phyloP scores from a whole-genome alignment of 2,113 vertebrate species.

The Prunella himalayana region DNA sequence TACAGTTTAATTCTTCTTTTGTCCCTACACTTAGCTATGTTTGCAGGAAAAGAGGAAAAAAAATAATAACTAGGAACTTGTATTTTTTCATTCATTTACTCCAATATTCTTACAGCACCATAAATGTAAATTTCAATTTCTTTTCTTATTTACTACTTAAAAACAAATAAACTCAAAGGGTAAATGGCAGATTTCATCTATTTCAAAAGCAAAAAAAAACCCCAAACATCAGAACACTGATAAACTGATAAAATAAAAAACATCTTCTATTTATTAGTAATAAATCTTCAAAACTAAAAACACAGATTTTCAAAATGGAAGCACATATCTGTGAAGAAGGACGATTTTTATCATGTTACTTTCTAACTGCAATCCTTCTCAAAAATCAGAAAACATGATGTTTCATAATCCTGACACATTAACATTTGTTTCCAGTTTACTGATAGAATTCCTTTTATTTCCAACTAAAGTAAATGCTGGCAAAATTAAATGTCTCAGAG shows the following conservation, averaged over 20 bases:
- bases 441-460: neutral
- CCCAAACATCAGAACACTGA: neutral
- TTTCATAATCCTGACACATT: neutral
- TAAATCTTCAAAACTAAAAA: neutral
- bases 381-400: neutral
- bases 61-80: neutral
- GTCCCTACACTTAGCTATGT: neutral
- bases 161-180: neutral
- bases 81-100: neutral
- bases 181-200: neutral
- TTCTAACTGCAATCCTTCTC: neutral
- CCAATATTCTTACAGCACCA: neutral
- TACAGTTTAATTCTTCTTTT: neutral
- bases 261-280: neutral
- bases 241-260: neutral
- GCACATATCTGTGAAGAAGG: neutral
- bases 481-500: neutral
- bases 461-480: neutral
- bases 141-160: neutral
- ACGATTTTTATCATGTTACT: neutral
- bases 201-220: neutral
- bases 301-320: neutral
- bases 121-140: fast-evolving
- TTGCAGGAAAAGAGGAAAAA: neutral
- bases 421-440: neutral